Base-by-base conservation (phyloP, 35 echinoderm and acorn worm species). In the Anneissia japonica region DNA sequence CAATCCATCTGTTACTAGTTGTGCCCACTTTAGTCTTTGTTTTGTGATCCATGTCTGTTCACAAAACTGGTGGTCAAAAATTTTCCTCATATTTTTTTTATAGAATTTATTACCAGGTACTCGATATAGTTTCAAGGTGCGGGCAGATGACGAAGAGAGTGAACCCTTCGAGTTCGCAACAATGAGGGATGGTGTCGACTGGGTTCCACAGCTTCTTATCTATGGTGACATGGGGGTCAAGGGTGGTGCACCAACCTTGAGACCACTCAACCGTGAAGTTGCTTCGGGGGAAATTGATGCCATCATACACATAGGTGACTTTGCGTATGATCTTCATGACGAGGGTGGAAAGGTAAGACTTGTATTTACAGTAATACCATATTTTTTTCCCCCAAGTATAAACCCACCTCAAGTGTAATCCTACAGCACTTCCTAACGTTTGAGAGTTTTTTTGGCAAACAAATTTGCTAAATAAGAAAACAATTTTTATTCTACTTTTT, bases 261-360 rank as follows among this genome's bases (percentile, higher is more conserved):
- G 45, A n/a, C 77, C 92, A 30, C 83, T 96, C 26, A 91, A 82
- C 26, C 46, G 64, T n/a, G 86, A 83, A 55, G 86, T 87, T 0
- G 41, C n/a, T 1, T 79, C 88, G 35, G 77, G 82, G 26, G 32
- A 35, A 23, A 87, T 75, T 4, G 90, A 96, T 87, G 93, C 90
- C 30, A 82, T 92, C 39, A 85, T 96, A 37, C 93, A 96, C 78
- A 84, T 89, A 11, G 93, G 93, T 12, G 93, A 96, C 81, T 92
- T 96, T 89, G 93, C 93, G 21, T 96, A 96, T 87, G 93, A 96
- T 83, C 79, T 96, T 1, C 90, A 96, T 89, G 83, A 85, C 73
- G 90, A 96, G 43, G 93, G 90, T 30, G 93, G 93, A 30, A 96
- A 96, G 87, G 93, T 96, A 79, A 35, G 80, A n/a, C n/a, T n/a